A percentile compares a stretch with the other conserved stretches of the same genome.
These are phyloP conservation scores for Trichogramma evanescens DNA, from an alignment of 2,888 invertebrate species.

Conservation along the genomic window DNA sequence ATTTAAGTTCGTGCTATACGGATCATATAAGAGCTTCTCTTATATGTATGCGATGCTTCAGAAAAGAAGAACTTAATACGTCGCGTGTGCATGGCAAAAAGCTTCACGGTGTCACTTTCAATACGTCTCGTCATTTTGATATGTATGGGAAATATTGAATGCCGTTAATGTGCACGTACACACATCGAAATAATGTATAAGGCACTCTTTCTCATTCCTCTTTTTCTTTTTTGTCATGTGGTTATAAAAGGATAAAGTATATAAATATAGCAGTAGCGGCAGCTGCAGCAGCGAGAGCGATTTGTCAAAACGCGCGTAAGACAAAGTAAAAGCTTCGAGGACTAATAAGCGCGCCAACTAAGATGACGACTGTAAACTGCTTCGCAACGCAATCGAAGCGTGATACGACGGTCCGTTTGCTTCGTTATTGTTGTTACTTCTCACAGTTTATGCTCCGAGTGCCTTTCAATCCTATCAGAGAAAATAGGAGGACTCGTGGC, in stretches of 20 bases:
- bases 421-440: slow-evolving; percentile 34
- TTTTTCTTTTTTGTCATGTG: slow-evolving; percentile 12
- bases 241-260: neutral
- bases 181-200: neutral
- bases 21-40: no score
- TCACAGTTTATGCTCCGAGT: slow-evolving; percentile 42
- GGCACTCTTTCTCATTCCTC: neutral
- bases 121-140: no score
- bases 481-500: slow-evolving; percentile 31
- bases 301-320: slow-evolving; percentile 29
- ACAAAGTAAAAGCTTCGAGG: slow-evolving; percentile 31
- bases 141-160: slow-evolving; percentile 13
- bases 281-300: slow-evolving; percentile 21
- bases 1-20: no score
- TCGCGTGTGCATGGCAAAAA: no score
- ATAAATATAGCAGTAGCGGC: neutral
- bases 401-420: slow-evolving; percentile 39
- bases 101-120: no score
- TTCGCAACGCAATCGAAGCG: slow-evolving; percentile 38
- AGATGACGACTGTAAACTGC: slow-evolving; percentile 35
- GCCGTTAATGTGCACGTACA: slow-evolving; percentile 31
- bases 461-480: slow-evolving; percentile 43
- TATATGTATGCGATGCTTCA: no score
- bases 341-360: slow-evolving; percentile 33
- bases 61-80: no score